Percentiles rank a stretch among this genome's conserved stretches.
Conservation (phyloP, 2,888 invertebrate genomes). For the Pyrrhia umbra region DNA sequence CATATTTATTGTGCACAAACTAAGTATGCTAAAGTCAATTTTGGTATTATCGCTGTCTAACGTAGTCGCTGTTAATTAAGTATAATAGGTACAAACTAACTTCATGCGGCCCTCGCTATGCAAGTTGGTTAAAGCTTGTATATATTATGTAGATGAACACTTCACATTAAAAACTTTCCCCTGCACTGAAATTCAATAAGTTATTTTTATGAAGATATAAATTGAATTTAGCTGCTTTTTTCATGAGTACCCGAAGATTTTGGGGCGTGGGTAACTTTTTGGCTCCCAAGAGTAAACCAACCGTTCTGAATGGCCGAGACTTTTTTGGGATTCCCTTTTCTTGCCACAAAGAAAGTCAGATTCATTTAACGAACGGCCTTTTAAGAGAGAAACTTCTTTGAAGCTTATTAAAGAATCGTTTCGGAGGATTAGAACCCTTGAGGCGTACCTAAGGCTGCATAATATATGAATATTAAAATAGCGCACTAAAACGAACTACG, state of each 20-base stretch:
- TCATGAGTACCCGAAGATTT: constrained; percentile 71
- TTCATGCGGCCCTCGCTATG: constrained; percentile 22
- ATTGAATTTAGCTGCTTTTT: constrained; percentile 76
- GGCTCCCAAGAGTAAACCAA: constrained; percentile 80
- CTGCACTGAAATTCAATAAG: constrained; percentile 55
- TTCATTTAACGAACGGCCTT: constrained; percentile 83
- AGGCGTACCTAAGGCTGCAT: constrained; percentile 69
- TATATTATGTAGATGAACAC: constrained; percentile 18
- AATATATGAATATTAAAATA: constrained; percentile 54
- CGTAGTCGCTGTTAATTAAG: constrained; percentile 40
- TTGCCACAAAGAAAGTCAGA: constrained; percentile 83
- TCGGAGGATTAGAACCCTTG: constrained; percentile 73
- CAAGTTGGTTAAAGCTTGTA: constrained; percentile 20
- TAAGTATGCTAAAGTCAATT: constrained; percentile 30
- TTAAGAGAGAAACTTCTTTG: constrained; percentile 81
- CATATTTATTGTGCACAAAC: constrained; percentile 35
- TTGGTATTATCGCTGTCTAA: constrained; percentile 38
- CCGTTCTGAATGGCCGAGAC: constrained; percentile 80
- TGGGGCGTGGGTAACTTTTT: constrained; percentile 77
- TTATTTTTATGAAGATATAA: constrained; percentile 61
- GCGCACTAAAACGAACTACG: not conserved
- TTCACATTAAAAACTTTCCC: constrained; percentile 33
- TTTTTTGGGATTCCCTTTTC: constrained; percentile 80
- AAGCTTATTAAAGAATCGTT: constrained; percentile 84
- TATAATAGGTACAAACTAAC: constrained; percentile 35